Evolutionary conservation across 2,888 invertebrate species (phyloP), one percentile per base, ranked within the genome.

Genomic region (Toxonevra muliebris): DNA sequence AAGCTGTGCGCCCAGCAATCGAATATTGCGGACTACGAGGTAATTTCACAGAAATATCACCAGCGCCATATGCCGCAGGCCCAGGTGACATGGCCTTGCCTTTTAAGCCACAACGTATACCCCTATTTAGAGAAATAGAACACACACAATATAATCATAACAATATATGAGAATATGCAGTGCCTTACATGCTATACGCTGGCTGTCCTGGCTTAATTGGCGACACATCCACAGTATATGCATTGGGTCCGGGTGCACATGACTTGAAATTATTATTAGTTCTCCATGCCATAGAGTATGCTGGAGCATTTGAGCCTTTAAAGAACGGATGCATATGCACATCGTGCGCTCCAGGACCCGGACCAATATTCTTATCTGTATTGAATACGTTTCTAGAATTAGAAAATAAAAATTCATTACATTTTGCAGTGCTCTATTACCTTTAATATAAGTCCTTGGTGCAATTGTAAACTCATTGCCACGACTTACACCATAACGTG

Each of bases 231-330:
- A 78, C 75, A 20, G 69, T 75, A 70, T 85, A 84, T 0, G 75
- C 75, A 73, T 82, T 84, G 9, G 85, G 83, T 8, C 79, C 83
- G 2, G 85, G 85, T 43, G 72, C 75, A 9, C 45, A 68, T 2
- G 75, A 76, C 62, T 79, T 80, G 30, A 64, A 75, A 13, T 45
- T 57, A n/a, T 61, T 71, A 2, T 69, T 69, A 20, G 77, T 74
- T 42, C 86, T 85, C 7, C 80, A 76, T 40, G 87, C 86, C 78
- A 90, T 86, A 2, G 87, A 86, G 75, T 87, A 90, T 8, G 88
- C 87, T 0, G 90, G 84, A 1, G 85, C 77, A 58, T 75, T 74
- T 0, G 65, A 62, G 1, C 78, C 77, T 43, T 74, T 82, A 11
- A 81, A 78, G 45, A 77, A 76, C 0, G 80, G 79, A 15, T 76